Conservation (phyloP, 2,113 vertebrate species). For the Plotosus lineatus region DNA sequence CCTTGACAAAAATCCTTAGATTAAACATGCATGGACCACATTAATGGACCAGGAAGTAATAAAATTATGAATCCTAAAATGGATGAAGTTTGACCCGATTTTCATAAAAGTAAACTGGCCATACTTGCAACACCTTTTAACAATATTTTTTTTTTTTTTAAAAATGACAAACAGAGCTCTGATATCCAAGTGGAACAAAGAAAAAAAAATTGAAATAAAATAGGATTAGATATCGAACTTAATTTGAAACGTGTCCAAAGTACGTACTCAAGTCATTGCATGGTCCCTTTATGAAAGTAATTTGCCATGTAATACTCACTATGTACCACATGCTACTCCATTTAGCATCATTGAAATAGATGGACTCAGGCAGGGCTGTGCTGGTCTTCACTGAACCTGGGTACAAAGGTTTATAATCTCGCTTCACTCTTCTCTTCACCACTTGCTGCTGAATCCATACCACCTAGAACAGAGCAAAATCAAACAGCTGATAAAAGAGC, state of each 20-base stretch:
- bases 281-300: neutral
- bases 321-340: slow-evolving; percentile 99
- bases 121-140: neutral
- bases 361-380: slow-evolving; percentile 72
- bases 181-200: neutral
- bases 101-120: neutral
- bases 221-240: neutral
- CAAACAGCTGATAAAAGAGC: neutral
- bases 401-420: slow-evolving; percentile 88
- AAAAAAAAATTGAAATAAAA: neutral
- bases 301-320: slow-evolving; percentile 75
- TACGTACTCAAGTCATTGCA: neutral
- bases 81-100: neutral
- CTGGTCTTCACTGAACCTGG: slow-evolving; percentile 75
- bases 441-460: slow-evolving; percentile 98
- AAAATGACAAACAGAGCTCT: neutral
- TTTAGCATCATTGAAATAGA: slow-evolving; percentile 96
- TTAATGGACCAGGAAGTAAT: neutral
- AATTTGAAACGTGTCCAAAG: neutral
- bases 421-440: slow-evolving; percentile 92
- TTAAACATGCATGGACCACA: neutral
- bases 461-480: slow-evolving; percentile 76
- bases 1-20: neutral
- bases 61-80: neutral
- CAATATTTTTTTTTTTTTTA: too few relatives aligned